These are phyloP conservation scores for Amazona ochrocephala DNA, from an alignment of 2,797 vertebrate species.

Conservation along the genomic window DNA sequence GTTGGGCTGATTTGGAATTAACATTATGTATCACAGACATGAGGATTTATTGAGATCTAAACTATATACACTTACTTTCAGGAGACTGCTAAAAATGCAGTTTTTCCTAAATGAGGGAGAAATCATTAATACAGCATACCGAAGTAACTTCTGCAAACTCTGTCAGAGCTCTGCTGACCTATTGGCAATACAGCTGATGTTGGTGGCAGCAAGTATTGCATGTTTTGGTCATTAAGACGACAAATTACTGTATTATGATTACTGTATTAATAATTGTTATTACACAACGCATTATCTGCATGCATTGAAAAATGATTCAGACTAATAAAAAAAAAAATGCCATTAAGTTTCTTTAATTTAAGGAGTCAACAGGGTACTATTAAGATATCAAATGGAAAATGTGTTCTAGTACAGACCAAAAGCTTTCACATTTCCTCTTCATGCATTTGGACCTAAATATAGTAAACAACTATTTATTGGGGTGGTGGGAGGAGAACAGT, in stretches of 20 bases:
- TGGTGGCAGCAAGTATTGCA: background rate
- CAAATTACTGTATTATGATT: background rate
- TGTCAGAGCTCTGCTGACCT: background rate
- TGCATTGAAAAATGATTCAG: background rate
- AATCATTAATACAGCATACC: background rate
- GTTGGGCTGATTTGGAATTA: background rate
- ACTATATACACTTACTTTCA: background rate
- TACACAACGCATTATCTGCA: background rate
- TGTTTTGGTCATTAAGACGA: background rate
- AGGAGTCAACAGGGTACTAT: background rate
- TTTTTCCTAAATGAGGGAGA: background rate
- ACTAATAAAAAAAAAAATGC: rapidly evolving
- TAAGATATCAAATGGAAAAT: background rate
- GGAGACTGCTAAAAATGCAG: background rate
- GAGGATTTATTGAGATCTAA: background rate
- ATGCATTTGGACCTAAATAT: background rate
- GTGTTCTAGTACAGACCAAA: background rate
- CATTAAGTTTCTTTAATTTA: background rate
- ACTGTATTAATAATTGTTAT: background rate
- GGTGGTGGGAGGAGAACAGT: background rate
- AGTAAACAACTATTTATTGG: background rate
- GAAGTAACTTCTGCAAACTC: background rate
- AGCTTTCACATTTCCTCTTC: background rate
- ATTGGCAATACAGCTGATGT: rapidly evolving
- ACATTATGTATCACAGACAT: background rate